phyloP scores from a whole-genome alignment of 1,140 invertebrate species.

The Penaeus vannamei region DNA sequence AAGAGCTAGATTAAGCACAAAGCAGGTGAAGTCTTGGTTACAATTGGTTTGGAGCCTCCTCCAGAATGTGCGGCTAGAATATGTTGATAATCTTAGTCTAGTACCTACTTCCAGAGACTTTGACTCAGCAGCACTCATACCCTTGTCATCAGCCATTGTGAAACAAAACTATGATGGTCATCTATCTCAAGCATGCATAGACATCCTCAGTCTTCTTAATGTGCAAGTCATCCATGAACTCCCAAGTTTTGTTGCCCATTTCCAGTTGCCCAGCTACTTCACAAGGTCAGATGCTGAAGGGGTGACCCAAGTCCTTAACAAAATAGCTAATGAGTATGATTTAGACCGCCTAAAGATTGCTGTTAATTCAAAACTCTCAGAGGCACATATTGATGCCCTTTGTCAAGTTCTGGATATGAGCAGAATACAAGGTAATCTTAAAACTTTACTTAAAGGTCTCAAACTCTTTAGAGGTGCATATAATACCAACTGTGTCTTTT shows the following conservation, averaged over 20 bases:
- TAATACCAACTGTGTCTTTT: neutral
- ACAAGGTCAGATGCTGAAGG: neutral
- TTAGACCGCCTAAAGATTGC: too few relatives aligned
- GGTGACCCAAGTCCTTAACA: neutral
- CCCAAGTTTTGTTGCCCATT: neutral
- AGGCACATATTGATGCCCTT: constrained; percentile 10
- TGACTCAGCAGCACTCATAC: too few relatives aligned
- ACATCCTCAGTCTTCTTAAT: neutral
- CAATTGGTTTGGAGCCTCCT: too few relatives aligned
- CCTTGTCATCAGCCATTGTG: neutral
- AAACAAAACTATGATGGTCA: neutral
- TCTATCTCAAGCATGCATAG: neutral
- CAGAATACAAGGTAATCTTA: too few relatives aligned
- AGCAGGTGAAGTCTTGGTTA: too few relatives aligned
- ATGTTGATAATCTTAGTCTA: too few relatives aligned
- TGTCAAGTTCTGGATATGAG: neutral
- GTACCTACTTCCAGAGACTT: too few relatives aligned
- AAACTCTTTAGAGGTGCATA: constrained; percentile 10
- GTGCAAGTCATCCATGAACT: neutral
- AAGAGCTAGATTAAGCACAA: too few relatives aligned
- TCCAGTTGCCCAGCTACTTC: neutral
- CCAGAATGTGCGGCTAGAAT: too few relatives aligned
- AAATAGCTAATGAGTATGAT: neutral
- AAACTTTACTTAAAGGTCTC: neutral
- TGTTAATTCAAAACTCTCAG: neutral